A percentile compares a stretch with the other conserved stretches of the same genome.
These are phyloP conservation scores for Passer domesticus DNA, from an alignment of 2,113 vertebrate species.

Conservation along the genomic window DNA sequence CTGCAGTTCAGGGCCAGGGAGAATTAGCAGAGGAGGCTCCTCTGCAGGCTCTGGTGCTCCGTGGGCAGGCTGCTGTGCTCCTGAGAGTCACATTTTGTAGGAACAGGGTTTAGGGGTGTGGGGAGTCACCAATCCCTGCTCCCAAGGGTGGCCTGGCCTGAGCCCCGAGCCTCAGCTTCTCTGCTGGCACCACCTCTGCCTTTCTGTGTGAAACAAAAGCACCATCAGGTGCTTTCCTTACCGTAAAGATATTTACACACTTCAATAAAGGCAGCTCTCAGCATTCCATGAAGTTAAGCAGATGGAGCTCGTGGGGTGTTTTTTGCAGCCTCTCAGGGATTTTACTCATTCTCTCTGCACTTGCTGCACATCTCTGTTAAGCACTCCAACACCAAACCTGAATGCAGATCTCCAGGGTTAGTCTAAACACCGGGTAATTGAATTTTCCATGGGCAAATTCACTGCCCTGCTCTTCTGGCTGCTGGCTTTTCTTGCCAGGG, in stretches of 20 bases:
- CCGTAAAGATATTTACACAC: not conserved
- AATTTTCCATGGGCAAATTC: not conserved
- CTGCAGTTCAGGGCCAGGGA: not conserved
- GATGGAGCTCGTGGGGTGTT: not conserved
- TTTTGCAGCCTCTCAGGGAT: not conserved
- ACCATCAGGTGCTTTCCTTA: not conserved
- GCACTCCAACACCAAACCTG: not conserved
- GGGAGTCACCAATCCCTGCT: not conserved
- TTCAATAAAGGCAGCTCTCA: not conserved
- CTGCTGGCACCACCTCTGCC: not conserved
- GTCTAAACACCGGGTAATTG: not conserved
- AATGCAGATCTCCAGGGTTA: not conserved
- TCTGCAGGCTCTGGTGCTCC: not conserved
- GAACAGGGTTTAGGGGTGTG: rapidly evolving
- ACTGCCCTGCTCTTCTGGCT: not conserved
- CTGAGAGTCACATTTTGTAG: not conserved
- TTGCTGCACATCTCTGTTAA: not conserved
- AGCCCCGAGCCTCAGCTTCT: not conserved
- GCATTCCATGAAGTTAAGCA: not conserved
- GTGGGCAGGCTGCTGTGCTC: not conserved
- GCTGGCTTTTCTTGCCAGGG: not conserved
- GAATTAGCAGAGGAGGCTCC: not conserved
- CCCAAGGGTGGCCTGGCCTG: not conserved
- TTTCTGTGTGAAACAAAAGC: not conserved
- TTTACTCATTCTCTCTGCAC: not conserved